These are phyloP conservation scores for Chironomus striatipennis DNA, from an alignment of 1,140 invertebrate species.

Conservation along the genomic window DNA sequence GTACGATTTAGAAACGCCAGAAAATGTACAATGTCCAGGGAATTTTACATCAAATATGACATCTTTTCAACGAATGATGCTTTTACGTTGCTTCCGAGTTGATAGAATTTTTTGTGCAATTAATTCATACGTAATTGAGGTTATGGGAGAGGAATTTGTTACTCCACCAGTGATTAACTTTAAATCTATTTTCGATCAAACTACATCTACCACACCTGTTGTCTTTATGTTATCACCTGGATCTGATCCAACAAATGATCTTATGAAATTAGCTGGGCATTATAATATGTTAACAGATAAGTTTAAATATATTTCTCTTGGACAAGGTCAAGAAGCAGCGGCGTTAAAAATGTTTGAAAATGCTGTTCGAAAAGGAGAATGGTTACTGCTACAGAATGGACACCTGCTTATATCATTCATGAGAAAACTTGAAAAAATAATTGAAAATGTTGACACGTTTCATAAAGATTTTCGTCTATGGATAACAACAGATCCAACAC, in stretches of 20 bases:
- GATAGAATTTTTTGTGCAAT: constrained; percentile 76
- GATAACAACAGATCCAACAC: constrained; percentile 81
- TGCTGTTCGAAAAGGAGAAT: constrained; percentile 67
- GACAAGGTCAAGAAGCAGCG: constrained; percentile 79
- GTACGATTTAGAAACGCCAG: constrained; percentile 72
- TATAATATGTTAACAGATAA: constrained; percentile 59
- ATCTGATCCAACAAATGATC: constrained; percentile 75
- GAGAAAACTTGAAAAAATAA: constrained; percentile 66
- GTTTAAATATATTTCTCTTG: constrained; percentile 75
- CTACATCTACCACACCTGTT: constrained; percentile 65
- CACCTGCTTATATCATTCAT: constrained; percentile 76
- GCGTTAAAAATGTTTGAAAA: constrained; percentile 63
- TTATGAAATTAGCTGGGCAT: constrained; percentile 77
- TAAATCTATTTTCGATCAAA: constrained; percentile 73
- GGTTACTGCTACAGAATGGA: constrained; percentile 87
- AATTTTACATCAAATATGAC: constrained; percentile 54
- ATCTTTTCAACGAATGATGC: constrained; percentile 58
- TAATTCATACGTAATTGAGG: constrained; percentile 65
- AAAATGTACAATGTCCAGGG: constrained; percentile 56
- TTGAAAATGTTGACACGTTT: constrained; percentile 67
- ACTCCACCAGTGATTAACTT: constrained; percentile 75
- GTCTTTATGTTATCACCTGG: constrained; percentile 82
- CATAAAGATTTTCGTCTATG: constrained; percentile 87
- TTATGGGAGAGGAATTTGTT: constrained; percentile 78
- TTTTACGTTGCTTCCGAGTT: constrained; percentile 75